Base-by-base conservation (phyloP, 2,888 invertebrate species). In the Cryptosula pallasiana region DNA sequence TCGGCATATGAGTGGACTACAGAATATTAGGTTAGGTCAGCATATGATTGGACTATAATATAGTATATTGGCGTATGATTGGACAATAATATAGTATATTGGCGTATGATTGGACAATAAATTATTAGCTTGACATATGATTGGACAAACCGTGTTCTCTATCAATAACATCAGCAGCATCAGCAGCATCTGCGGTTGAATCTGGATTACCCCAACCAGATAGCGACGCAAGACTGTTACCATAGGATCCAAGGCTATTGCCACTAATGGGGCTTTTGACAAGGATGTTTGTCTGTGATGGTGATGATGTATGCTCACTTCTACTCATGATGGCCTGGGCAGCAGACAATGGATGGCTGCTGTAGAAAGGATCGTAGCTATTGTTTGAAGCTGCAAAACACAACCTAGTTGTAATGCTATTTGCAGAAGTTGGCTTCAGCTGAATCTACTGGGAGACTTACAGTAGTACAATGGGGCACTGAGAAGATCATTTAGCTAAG, bases 191-290 rank as follows among this genome's bases (percentile, higher is more conserved):
- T 45, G 45, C 45, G 45, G 45, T 5, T 45, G 45, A 45, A 2
- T 63, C 63, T 32, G 13, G 13, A 32, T 27, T 34, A 9, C 27
- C 70, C 81, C 81, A 81, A 16, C 81, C 81, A 55, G 77, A 75
- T 55, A 77, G 77, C 9, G 75, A 71, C 55, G 76, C 76, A n/a
- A 81, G 74, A 71, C 78, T 81, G 76, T 81, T 81, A 32, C 81
- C 81, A 69, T 75, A 73, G 27, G 63, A 63, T 29, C 63, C 32
- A 29, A 63, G 34, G 63, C 63, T 63, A 34, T 32, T 13, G 32
- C 63, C 32, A n/a, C 9, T 27, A 3, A 32, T 16, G 13, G 63
- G 13, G 29, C 13, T 5, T 32, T 32, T 63, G 13, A 2, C 32
- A 20, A 34, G 3, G 27, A 27, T 63, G 3, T 16, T 32, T 29